A percentile compares a stretch with the other conserved stretches of the same genome.
phyloP scores from a whole-genome alignment of 2,888 invertebrate species.

The Cheilosia soror region DNA sequence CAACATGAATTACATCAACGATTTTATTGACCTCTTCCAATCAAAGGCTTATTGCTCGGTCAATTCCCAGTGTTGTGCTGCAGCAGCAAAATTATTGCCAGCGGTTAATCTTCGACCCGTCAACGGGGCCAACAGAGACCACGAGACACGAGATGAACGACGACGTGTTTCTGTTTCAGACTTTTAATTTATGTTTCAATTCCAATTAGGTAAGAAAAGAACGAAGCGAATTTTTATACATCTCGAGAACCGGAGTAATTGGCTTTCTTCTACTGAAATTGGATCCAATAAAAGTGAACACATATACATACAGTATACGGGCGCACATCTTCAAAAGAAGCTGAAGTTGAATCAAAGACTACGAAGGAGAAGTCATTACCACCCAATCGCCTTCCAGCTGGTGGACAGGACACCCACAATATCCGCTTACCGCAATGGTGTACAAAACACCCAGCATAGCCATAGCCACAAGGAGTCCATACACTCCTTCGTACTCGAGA shows the following conservation, averaged over 20 bases:
- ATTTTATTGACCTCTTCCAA: constrained; percentile 70
- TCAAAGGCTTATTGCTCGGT: constrained; percentile 66
- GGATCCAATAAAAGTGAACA: constrained; percentile 71
- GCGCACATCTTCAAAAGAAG: constrained; percentile 38
- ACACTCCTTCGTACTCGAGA: constrained; percentile 19
- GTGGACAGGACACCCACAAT: constrained; percentile 53
- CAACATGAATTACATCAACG: constrained; percentile 69
- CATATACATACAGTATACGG: constrained; percentile 10
- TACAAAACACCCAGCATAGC: constrained; percentile 50
- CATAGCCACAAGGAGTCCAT: constrained; percentile 34
- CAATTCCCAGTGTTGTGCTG: constrained; percentile 40
- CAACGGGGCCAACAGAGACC: constrained; percentile 59
- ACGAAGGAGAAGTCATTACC: constrained; percentile 53
- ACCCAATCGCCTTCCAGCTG: constrained; percentile 19
- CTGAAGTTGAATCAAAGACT: constrained; percentile 53
- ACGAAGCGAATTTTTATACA: constrained; percentile 62
- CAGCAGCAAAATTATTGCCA: constrained; percentile 79
- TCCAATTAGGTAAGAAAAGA: constrained; percentile 82
- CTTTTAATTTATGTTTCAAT: constrained; percentile 84
- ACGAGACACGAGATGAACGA: constrained; percentile 73
- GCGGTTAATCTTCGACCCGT: constrained; percentile 82
- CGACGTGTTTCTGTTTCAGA: constrained; percentile 78
- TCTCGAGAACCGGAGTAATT: constrained; percentile 60
- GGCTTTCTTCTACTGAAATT: constrained; percentile 73
- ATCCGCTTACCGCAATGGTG: constrained; percentile 58